Percentiles rank a stretch among this genome's conserved stretches.
Evolutionary conservation across 2,888 invertebrate genomes (phyloP).

Genomic region (Hylaea fasciaria): DNA sequence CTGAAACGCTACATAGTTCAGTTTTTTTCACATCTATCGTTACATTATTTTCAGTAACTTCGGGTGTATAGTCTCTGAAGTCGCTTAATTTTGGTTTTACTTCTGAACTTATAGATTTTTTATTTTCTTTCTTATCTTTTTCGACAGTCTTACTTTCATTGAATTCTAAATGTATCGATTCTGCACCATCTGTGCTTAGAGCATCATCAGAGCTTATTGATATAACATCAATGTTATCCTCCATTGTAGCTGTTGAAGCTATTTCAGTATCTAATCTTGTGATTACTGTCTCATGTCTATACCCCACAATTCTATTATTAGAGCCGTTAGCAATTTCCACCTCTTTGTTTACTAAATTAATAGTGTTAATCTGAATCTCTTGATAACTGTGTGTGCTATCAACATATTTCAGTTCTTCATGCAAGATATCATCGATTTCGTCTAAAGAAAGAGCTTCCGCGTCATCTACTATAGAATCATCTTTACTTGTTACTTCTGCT

Average conservation of each 20-base stretch:
- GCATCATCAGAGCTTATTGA: conserved; percentile 31
- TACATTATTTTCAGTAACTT: too few species aligned
- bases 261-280: not conserved
- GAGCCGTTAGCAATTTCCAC: not conserved
- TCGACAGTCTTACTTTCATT: not conserved
- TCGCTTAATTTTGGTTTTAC: not conserved
- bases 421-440: conserved; percentile 29
- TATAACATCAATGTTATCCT: conserved; percentile 13
- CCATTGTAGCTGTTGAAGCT: not conserved
- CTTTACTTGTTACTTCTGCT: conserved; percentile 15
- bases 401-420: not conserved
- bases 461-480: not conserved
- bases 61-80: too few species aligned
- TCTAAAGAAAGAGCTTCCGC: conserved; percentile 16
- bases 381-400: conserved; percentile 12
- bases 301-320: not conserved
- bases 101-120: conserved; percentile 8
- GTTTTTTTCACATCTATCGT: too few species aligned
- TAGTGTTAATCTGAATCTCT: conserved; percentile 6
- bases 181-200: not conserved
- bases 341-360: not conserved
- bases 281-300: not conserved
- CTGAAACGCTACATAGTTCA: too few species aligned
- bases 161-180: not conserved
- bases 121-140: not conserved